Conservation (phyloP, 92 coral and sea anemone genomes). For the Epizoanthus rinbou region DNA sequence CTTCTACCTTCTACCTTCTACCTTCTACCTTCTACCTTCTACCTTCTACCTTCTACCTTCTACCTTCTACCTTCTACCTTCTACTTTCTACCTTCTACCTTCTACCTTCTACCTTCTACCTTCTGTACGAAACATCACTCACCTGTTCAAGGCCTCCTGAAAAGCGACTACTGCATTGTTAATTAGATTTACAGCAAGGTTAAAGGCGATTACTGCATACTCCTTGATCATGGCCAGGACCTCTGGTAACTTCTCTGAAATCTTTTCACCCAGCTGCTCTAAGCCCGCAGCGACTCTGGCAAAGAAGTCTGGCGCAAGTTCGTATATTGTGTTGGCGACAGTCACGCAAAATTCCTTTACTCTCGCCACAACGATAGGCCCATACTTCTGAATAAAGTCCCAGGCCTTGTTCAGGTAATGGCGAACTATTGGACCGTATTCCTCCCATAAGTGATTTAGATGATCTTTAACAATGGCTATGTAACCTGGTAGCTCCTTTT, state of each 20-base stretch:
- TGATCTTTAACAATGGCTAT: constrained; percentile 61
- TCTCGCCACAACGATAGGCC: constrained; percentile 73
- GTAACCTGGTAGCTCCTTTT: constrained; percentile 75
- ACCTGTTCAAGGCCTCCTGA: constrained; percentile 30
- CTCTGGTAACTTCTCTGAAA: constrained; percentile 85
- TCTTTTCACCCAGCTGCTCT: constrained; percentile 76
- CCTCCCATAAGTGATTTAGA: constrained; percentile 62
- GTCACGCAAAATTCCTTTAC: constrained; percentile 59
- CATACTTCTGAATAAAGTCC: constrained; percentile 78
- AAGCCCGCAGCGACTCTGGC: constrained; percentile 78
- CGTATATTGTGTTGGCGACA: constrained; percentile 71
- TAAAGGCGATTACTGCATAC: constrained; percentile 84
- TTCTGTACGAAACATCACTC: not conserved
- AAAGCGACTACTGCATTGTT: constrained; percentile 55
- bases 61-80: too few species aligned
- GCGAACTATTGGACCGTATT: constrained; percentile 75
- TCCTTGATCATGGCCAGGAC: constrained; percentile 93
- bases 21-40: too few species aligned
- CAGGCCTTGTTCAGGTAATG: constrained; percentile 77
- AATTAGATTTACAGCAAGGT: constrained; percentile 73
- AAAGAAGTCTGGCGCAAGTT: constrained; percentile 93
- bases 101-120: too few species aligned
- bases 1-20: too few species aligned
- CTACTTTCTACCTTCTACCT: too few species aligned
- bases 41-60: too few species aligned